Evolutionary conservation across 2,113 vertebrate genomes (phyloP), one percentile per base, ranked within the genome.

Genomic region (Elaphurus davidianus): DNA sequence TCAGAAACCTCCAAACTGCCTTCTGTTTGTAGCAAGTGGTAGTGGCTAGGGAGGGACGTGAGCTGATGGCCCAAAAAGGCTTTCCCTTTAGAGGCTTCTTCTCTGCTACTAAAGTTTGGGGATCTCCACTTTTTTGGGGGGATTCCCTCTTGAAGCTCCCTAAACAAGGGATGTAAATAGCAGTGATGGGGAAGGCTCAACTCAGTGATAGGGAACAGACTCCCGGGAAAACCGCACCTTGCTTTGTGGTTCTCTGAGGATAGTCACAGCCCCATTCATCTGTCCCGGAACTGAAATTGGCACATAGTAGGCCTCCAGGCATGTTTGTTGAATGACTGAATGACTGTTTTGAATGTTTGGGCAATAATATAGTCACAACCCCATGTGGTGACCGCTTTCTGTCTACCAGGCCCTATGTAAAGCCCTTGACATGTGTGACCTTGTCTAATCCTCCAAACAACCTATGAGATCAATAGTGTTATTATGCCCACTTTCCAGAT

Each of bases 381-480:
- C 60, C 50, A 2, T 76, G 50, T 23, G 17, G 2, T 5, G 27
- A 89, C 54, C 0, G 0, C 28, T 25, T 10, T 25, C 33, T 57
- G 1, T 6, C 15, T 43, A 33, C 28, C 60, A 19, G 91, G 13
- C 0, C 0, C 25, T 59, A 9, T 45, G 45, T 1, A 5, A 85
- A 60, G 30, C 52, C n/a, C 47, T 83, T 43, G 43, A 50, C 2
- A 4, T 1, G 3, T 13, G 0, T 71, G 30, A 59, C 52, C 23
- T 52, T 3, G 9, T 87, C 60, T 67, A 43, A 67, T 55, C 79
- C 52, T 59, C 71, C 43, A n/a, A 47, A 10, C 19, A 64, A 40
- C 54, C 64, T 74, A 0, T 16, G 85, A 94, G n/a, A 17, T 30
- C 6, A 2, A 6, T 57, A 2, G 25, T 6, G 6, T 21, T 16